Conservation (phyloP, 1,140 invertebrate species). For the Latrodectus geometricus region DNA sequence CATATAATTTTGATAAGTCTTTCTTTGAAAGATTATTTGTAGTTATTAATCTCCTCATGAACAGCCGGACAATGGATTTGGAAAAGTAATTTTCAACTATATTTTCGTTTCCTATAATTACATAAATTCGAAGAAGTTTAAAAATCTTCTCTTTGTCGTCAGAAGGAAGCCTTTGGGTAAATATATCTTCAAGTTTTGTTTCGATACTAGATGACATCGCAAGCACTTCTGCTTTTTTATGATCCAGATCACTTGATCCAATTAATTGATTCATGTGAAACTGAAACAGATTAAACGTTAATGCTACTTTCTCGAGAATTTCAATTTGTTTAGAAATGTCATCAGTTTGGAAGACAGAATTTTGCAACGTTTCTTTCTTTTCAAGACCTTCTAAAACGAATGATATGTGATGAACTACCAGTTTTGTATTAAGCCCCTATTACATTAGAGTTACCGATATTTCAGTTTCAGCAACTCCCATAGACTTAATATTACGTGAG, state of each 20-base stretch:
- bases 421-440: too few species aligned
- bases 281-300: constrained; percentile 10
- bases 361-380: constrained; percentile 12
- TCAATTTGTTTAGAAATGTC: background rate
- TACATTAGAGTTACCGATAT: too few species aligned
- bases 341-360: background rate
- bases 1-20: constrained; percentile 80
- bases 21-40: constrained; percentile 79
- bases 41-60: constrained; percentile 80
- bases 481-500: too few species aligned
- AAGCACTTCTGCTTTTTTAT: background rate
- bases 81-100: constrained; percentile 80
- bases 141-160: constrained; percentile 3
- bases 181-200: constrained; percentile 13
- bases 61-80: constrained; percentile 79
- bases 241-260: background rate
- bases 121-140: constrained; percentile 67
- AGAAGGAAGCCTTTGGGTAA: constrained; percentile 17
- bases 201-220: constrained; percentile 6
- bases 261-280: constrained; percentile 19
- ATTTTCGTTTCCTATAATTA: constrained; percentile 73
- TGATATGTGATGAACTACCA: constrained; percentile 21
- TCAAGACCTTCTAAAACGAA: constrained; percentile 24
- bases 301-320: constrained; percentile 22
- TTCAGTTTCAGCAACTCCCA: too few species aligned